A percentile compares a stretch with the other conserved stretches of the same genome.
phyloP scores from a whole-genome alignment of 2,113 vertebrate species.

The Lepus americanus region DNA sequence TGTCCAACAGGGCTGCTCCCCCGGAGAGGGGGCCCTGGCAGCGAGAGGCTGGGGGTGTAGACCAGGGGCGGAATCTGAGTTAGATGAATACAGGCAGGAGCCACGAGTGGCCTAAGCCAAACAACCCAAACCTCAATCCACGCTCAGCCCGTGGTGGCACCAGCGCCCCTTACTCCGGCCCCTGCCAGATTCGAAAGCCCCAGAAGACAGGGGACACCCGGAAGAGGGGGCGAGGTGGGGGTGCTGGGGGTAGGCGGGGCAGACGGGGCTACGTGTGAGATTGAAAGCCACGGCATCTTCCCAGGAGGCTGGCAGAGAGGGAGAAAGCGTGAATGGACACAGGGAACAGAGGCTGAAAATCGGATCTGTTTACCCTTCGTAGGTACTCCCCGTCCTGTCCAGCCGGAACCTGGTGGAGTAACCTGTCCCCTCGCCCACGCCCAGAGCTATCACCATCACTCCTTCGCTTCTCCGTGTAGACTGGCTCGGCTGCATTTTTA shows the following conservation, averaged over 20 bases:
- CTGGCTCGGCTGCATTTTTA: not conserved
- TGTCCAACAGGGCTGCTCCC: not conserved
- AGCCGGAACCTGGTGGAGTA: fast-evolving
- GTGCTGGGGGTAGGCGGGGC: too few species aligned
- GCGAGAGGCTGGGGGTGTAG: fast-evolving
- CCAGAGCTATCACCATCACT: not conserved
- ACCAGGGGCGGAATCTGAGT: fast-evolving
- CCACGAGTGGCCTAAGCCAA: too few species aligned
- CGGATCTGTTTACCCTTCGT: too few species aligned
- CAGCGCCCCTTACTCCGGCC: not conserved
- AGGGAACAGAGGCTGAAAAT: too few species aligned
- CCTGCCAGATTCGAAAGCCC: too few species aligned
- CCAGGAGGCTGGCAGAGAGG: too few species aligned
- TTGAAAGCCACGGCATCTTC: too few species aligned
- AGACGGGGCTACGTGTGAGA: too few species aligned
- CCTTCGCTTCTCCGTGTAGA: not conserved
- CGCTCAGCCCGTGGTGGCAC: too few species aligned
- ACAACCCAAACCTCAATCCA: too few species aligned
- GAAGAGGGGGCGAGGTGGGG: too few species aligned
- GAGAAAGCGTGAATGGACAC: not conserved
- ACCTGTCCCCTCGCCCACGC: not conserved
- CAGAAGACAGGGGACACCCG: not conserved
- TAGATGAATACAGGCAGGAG: not conserved
- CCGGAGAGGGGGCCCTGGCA: not conserved
- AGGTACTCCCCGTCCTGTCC: too few species aligned